phyloP scores from a whole-genome alignment of 2,888 invertebrate species.

The Acleris holmiana region DNA sequence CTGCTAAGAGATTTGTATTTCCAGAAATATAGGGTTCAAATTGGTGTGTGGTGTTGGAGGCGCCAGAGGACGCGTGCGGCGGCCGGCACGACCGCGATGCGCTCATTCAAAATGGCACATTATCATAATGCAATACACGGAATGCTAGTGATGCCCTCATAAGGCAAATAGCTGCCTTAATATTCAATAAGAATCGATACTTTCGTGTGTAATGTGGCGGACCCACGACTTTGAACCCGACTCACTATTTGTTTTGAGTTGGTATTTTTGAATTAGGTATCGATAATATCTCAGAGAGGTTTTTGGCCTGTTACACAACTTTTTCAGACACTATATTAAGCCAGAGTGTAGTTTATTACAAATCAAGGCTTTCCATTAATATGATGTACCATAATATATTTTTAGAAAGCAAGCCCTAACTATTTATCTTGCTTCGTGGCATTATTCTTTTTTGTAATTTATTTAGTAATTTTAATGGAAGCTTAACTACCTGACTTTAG shows the following conservation, averaged over 20 bases:
- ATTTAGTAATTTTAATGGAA: no score
- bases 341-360: no score
- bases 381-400: no score
- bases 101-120: conserved; percentile 77
- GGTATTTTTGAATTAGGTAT: no score
- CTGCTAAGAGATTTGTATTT: neutral
- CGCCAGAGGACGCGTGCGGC: conserved; percentile 68
- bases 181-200: conserved; percentile 50
- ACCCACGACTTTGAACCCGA: conserved; percentile 1
- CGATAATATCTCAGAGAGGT: no score
- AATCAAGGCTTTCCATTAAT: no score
- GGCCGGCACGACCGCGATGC: conserved; percentile 61
- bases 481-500: no score
- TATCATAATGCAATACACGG: conserved; percentile 78
- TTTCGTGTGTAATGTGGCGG: conserved; percentile 8
- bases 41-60: conserved; percentile 44
- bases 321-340: no score
- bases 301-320: no score
- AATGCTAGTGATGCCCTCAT: conserved; percentile 72
- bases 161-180: conserved; percentile 59
- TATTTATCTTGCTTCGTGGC: no score
- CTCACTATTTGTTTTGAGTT: neutral
- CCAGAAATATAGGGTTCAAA: conserved; percentile 1
- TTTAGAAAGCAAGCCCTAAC: no score
- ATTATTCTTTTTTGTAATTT: no score